Evolutionary conservation across 1,140 invertebrate genomes (phyloP), one percentile per base, ranked within the genome.

Genomic region (Euwallacea fornicatus): DNA sequence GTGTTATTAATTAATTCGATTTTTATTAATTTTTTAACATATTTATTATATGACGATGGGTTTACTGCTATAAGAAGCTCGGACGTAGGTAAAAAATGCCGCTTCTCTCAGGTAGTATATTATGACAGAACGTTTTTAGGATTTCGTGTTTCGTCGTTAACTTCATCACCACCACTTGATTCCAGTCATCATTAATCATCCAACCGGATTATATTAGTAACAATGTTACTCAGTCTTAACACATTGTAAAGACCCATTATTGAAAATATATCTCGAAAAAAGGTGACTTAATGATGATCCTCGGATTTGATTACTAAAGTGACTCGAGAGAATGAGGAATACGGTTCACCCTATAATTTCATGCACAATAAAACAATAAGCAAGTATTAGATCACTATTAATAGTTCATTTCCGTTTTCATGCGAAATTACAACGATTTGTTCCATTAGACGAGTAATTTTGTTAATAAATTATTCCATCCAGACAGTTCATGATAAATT

Each of bases 361-460:
- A 33, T 33, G 21, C 21, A 33, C 21, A 33, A 33, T 33, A 33
- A 33, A 33, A 33, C 21, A 33, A 33, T 33, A 33, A 33, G 21
- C 21, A 33, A 33, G 21, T 33, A 33, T 33, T 33, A 33, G 21
- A 33, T 33, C 21, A 33, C 21, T 33, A 33, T 68, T 46, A 60
- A 68, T 68, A 10, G 59, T 11, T 50, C 61, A 69, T 69, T 69
- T 69, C 59, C 59, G 67, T 62, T 69, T 69, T 62, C 67, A 69
- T 59, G 67, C 67, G 60, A 69, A 69, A 69, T 69, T 62, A 69
- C 59, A 50, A 42, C 59, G 67, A 69, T 69, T 69, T 69, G 47
- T 50, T 50, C 9, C 13, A 50, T 33, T 33, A 33, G 47, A 43
- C 42, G 50, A 69, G 59, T 62, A 16, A 62, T 69, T 69, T 69